A percentile compares a stretch with the other conserved stretches of the same genome.
phyloP scores from a whole-genome alignment of 2,888 invertebrate species.

The Erebia epiphron region DNA sequence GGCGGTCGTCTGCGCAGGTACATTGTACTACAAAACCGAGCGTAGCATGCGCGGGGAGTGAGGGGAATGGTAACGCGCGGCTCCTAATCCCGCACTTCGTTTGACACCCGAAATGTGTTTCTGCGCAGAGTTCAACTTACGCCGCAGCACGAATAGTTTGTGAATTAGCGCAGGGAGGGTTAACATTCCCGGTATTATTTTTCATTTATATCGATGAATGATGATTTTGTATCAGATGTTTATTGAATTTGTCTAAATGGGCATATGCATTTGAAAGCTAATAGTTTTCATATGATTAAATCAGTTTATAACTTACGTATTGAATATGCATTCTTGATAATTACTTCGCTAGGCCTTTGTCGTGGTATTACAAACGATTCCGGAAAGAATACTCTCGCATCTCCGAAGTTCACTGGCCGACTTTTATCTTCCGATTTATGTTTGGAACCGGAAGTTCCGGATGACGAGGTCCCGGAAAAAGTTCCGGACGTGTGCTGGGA shows the following conservation, averaged over 20 bases:
- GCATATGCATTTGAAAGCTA: neutral
- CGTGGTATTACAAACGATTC: constrained; percentile 77
- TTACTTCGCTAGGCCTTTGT: constrained; percentile 66
- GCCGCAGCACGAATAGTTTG: neutral
- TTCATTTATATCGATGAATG: neutral
- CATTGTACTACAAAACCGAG: too few species aligned
- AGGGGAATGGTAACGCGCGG: too few species aligned
- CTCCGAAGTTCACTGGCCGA: constrained; percentile 71
- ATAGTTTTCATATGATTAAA: neutral
- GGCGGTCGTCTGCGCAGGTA: too few species aligned
- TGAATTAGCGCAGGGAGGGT: neutral
- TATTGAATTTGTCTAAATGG: too few species aligned
- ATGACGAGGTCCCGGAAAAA: constrained; percentile 74
- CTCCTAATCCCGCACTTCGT: too few species aligned
- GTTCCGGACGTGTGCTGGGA: constrained; percentile 71
- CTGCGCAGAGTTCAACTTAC: too few species aligned
- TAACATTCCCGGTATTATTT: neutral
- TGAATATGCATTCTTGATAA: constrained; percentile 66
- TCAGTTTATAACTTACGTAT: constrained; percentile 63
- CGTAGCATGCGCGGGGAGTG: too few species aligned
- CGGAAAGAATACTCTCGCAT: constrained; percentile 78
- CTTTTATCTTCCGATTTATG: constrained; percentile 64
- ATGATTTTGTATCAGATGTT: neutral
- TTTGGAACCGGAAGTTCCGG: constrained; percentile 77
- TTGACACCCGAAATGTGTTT: too few species aligned